Percentiles rank a stretch among this genome's conserved stretches.
Evolutionary conservation across 2,113 vertebrate species (phyloP).

Genomic region (Rhinoderma darwinii): DNA sequence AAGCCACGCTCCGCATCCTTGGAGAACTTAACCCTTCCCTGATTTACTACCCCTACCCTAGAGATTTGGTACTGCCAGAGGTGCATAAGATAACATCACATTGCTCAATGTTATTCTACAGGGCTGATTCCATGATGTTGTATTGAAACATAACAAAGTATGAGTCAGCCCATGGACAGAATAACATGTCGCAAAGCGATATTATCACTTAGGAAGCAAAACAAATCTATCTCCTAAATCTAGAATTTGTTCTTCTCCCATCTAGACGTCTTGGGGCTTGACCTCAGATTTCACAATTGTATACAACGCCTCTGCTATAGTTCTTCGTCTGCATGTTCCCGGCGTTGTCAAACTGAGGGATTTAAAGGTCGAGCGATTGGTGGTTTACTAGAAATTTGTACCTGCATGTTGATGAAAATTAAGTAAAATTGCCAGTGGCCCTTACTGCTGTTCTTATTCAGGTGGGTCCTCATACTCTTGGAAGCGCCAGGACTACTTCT

Average conservation of each 20-base stretch:
- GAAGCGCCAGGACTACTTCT: no score
- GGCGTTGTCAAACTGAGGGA: not conserved
- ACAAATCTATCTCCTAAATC: not conserved
- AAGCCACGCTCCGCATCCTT: not conserved
- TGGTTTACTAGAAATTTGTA: not conserved
- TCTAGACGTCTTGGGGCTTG: not conserved
- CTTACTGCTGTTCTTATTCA: not conserved
- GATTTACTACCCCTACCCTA: not conserved
- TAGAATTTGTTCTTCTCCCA: not conserved
- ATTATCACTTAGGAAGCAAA: not conserved
- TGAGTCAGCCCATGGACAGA: not conserved
- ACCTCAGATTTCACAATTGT: not conserved
- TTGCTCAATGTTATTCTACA: slow-evolving; percentile 11
- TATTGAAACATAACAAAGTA: slow-evolving; percentile 14
- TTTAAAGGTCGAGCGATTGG: not conserved
- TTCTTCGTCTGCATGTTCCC: not conserved
- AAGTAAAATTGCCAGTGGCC: not conserved
- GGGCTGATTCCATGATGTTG: not conserved
- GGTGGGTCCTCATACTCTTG: no score
- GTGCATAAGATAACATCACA: not conserved
- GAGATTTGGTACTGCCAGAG: not conserved
- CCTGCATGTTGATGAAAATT: not conserved
- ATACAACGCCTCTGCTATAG: not conserved
- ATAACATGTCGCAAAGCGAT: not conserved
- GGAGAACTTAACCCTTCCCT: slow-evolving; percentile 1